Conservation (phyloP, 2,888 invertebrate genomes). For the Hartigia nigra region DNA sequence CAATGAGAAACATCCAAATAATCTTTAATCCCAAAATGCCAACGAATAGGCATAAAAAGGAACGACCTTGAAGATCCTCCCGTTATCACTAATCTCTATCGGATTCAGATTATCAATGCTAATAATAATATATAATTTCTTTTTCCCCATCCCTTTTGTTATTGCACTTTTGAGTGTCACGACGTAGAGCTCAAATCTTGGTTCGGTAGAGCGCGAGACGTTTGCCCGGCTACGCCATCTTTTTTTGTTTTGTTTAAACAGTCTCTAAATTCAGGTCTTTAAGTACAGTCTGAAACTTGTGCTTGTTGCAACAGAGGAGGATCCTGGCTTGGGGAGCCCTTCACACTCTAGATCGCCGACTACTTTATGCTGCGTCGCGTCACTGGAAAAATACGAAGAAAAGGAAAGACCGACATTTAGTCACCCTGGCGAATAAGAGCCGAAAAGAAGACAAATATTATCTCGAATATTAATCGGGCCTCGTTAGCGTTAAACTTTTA, state of each 20-base stretch:
- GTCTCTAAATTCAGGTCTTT: slow-evolving; percentile 11
- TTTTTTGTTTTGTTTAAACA: slow-evolving; percentile 14
- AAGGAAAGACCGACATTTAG: slow-evolving; percentile 8
- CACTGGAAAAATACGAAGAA: slow-evolving; percentile 57
- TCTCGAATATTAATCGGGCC: background rate
- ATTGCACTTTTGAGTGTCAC: background rate
- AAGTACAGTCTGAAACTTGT: slow-evolving; percentile 41
- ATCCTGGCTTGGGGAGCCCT: slow-evolving; percentile 28
- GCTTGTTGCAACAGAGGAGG: slow-evolving; percentile 61
- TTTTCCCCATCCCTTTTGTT: background rate
- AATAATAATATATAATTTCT: background rate
- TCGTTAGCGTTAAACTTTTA: background rate
- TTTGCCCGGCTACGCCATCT: background rate
- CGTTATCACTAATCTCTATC: background rate
- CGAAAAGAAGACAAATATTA: background rate
- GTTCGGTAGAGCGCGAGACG: background rate
- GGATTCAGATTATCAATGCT: background rate
- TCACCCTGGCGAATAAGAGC: slow-evolving; percentile 2
- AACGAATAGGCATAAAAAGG: background rate
- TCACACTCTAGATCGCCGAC: slow-evolving; percentile 7
- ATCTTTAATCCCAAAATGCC: background rate
- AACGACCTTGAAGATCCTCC: background rate
- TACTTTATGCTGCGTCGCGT: slow-evolving; percentile 50
- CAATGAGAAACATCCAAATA: background rate
- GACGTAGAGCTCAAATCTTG: background rate